Conservation (phyloP, 2,113 vertebrate genomes). For the Pachycephala philippinensis region DNA sequence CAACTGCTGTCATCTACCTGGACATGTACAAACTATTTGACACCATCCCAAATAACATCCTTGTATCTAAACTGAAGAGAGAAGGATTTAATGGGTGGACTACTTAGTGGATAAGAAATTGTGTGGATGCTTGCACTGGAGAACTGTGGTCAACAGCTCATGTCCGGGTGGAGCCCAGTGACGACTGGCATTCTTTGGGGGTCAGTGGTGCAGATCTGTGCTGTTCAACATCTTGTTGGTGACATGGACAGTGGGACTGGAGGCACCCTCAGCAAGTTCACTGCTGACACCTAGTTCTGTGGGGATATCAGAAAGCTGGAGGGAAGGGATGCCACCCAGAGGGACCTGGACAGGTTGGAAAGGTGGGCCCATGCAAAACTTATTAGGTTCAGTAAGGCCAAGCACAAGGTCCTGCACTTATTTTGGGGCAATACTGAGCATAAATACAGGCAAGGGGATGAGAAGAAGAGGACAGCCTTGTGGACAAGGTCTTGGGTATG, state of each 20-base stretch:
- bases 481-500: not conserved
- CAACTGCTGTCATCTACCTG: rapidly evolving
- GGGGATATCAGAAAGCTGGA: not conserved
- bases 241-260: not conserved
- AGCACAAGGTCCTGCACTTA: not conserved
- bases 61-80: not conserved
- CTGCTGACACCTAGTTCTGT: rapidly evolving
- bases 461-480: too few relatives aligned
- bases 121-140: not conserved
- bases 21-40: not conserved
- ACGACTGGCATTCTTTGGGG: rapidly evolving
- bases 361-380: not conserved
- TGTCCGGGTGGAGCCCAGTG: not conserved
- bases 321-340: not conserved
- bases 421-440: not conserved
- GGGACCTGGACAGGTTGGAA: not conserved
- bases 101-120: not conserved
- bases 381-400: not conserved
- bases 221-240: not conserved
- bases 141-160: not conserved
- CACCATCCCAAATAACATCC: too few relatives aligned
- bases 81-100: not conserved
- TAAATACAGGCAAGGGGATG: not conserved
- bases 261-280: not conserved
- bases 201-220: not conserved